Base-by-base conservation (phyloP, 2,113 vertebrate species). In the Mus pahari region DNA sequence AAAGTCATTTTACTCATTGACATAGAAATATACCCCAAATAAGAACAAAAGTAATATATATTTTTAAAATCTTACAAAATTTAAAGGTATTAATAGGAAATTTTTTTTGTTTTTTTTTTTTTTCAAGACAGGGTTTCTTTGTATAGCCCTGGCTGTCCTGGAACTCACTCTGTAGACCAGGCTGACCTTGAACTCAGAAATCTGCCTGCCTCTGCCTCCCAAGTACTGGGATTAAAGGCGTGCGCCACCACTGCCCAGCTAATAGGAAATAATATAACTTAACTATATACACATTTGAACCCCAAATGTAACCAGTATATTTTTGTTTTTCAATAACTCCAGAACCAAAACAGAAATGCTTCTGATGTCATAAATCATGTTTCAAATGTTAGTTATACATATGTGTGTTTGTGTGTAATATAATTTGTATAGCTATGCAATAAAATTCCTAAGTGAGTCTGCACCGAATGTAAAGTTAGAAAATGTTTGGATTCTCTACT, bases 11-110 rank as follows among this genome's bases (percentile, higher is more conserved):
- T 92, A 95, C 31, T 96, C 36, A 87, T 55, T 94, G 64, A 50
- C 95, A 93, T 95, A 92, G 91, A 97, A 97, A 81, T 77, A 94
- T 58, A 42, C 64, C 91, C 74, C 36, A 91, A 97, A 86, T 92
- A 81, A 90, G 94, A 95, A 55, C 45, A 90, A 95, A 96, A 94
- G 64, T 77, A 81, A 39, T 12, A 94, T 66, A 26, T 14, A 17
- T 10, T 64, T 26, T 64, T 68, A 33, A 3, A 95, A 68, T 70
- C 31, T 94, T 66, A 91, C 0, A 45, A 95, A 86, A 95, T 93
- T 86, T 68, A 92, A 45, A 74, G 36, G 10, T 73, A 95, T 92
- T 93, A 87, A 83, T 74, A 39, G 17, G 95, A 94, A 94, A 70
- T 89, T n/a, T n/a, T n/a, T n/a, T n/a, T n/a, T n/a, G n/a, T n/a